Base-by-base conservation (phyloP, 1,140 invertebrate species). In the Euglossa dilemma region DNA sequence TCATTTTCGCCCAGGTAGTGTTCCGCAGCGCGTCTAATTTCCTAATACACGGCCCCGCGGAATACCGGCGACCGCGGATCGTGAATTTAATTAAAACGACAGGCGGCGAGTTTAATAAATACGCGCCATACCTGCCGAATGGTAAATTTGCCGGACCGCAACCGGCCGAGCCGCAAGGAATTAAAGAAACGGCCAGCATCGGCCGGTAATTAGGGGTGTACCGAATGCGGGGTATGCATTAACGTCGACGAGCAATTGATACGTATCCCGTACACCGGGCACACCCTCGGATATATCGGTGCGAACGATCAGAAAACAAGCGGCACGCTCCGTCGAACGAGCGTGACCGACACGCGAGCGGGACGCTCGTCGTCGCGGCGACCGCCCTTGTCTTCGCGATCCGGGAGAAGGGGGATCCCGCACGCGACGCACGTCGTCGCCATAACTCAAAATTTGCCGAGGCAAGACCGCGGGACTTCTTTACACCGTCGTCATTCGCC, bases 401-500 rank as follows among this genome's bases (percentile, higher is more conserved):
- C 9, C 25, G 25, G 23, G 63, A 43, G 18, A 18, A n/a, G 56
- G 1, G 20, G 36, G 14, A 36, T 16, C 20, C 23, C n/a, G 25
- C 25, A n/a, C 23, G 11, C 57, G 57, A 45, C 78, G 54, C 78
- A 63, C 57, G 78, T 64, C 6, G 14, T 28, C 6, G 6, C 14
- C 28, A 36, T 63, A 52, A 80, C 45, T 54, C 20, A 52, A 74
- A 64, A 80, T 74, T 80, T 80, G 2, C 66, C 20, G 28, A 1
- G 0, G 18, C n/a, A 20, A 11, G 16, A 54, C n/a, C 9, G 23
- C 23, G 52, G 9, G 52, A 56, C 72, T 77, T 63, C 79, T 81
- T 82, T 59, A 76, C 80, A 18, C 28, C 63, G 63, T 69, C 80
- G 80, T 82, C 73, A 57, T 82, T 82, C 54, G 52, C 36, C 45